These are phyloP conservation scores for Cephus spinipes DNA, from an alignment of 2,888 invertebrate species.

Conservation along the genomic window DNA sequence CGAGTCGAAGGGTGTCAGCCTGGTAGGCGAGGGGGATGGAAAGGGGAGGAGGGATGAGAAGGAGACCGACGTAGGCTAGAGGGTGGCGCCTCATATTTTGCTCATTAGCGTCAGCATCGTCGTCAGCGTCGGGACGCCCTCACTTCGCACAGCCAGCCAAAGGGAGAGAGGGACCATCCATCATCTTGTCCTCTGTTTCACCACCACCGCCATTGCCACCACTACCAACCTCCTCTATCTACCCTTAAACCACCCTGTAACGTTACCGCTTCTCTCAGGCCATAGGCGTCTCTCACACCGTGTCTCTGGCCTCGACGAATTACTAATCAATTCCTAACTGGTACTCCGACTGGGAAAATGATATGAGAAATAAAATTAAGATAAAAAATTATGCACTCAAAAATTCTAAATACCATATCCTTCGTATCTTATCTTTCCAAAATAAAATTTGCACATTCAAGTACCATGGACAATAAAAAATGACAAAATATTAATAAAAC, in stretches of 20 bases:
- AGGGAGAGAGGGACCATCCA: constrained; percentile 56
- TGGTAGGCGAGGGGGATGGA: constrained; percentile 18
- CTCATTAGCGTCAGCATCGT: constrained; percentile 66
- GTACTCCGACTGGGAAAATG: background rate
- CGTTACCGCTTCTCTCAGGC: constrained; percentile 10
- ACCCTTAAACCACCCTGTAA: background rate
- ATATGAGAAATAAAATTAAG: background rate
- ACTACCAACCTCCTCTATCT: background rate
- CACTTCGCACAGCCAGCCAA: constrained; percentile 45
- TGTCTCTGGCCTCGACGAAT: background rate
- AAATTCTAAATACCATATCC: background rate
- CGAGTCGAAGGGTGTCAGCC: constrained; percentile 28
- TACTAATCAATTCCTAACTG: background rate
- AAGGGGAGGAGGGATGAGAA: constrained; percentile 10
- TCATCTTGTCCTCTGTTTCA: constrained; percentile 60
- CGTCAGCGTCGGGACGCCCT: constrained; percentile 62
- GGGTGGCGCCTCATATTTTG: constrained; percentile 66
- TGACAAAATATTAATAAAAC: background rate
- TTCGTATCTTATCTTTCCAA: background rate
- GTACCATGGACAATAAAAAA: background rate
- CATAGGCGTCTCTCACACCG: constrained; percentile 28
- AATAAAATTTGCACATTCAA: background rate
- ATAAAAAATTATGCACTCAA: background rate
- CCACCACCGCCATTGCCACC: constrained; percentile 41
- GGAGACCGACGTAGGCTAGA: constrained; percentile 32